These are phyloP conservation scores for Vespertilio murinus DNA, from an alignment of 2,797 vertebrate genomes.

Conservation along the genomic window DNA sequence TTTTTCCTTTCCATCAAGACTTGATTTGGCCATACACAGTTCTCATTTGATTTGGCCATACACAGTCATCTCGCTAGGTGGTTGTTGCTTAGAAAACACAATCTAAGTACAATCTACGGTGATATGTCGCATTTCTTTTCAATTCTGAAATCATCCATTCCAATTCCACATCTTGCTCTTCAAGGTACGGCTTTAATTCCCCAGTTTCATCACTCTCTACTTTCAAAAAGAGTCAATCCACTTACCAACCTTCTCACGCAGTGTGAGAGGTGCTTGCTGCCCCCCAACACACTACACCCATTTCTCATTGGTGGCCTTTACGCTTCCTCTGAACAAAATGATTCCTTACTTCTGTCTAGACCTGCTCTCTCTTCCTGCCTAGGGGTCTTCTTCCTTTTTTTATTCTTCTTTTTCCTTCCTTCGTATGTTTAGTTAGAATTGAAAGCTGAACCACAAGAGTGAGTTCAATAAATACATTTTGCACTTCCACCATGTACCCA, in stretches of 20 bases:
- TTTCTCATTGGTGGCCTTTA: not conserved
- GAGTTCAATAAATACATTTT: not conserved
- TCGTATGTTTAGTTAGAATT: not conserved
- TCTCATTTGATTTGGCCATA: not conserved
- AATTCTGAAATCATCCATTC: not conserved
- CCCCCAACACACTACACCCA: not conserved
- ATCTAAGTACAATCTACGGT: not conserved
- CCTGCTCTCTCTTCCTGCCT: not conserved
- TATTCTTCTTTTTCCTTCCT: not conserved
- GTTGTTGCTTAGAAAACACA: not conserved
- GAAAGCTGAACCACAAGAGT: not conserved
- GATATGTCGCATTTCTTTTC: not conserved
- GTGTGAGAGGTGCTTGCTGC: not conserved
- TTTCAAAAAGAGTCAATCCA: not conserved
- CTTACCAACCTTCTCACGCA: not conserved
- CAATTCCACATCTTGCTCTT: not conserved
- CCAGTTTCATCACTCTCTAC: not conserved
- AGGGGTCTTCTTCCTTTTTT: not conserved
- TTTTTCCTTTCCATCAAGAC: not conserved
- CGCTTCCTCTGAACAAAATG: not conserved
- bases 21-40: not conserved
- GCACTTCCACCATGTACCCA: not conserved
- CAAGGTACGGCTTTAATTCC: not conserved
- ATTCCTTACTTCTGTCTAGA: not conserved
- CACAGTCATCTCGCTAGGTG: not conserved